Percentiles rank a stretch among this genome's conserved stretches.
phyloP scores from a whole-genome alignment of 2,888 invertebrate genomes.

The Silvanus unidentatus region DNA sequence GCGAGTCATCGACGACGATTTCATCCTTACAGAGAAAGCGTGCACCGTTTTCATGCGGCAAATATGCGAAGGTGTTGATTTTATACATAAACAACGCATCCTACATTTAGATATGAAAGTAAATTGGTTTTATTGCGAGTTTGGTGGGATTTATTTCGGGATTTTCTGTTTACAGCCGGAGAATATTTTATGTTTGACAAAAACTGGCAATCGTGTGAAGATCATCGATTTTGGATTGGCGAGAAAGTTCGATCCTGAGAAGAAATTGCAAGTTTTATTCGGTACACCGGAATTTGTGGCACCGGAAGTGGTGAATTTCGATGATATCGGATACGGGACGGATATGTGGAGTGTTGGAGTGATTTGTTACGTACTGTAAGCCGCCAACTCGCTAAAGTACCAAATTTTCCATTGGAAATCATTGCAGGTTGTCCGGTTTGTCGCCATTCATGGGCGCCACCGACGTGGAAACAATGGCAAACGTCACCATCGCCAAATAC shows the following conservation, averaged over 20 bases:
- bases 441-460: slow-evolving; percentile 99
- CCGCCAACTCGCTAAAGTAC: slow-evolving; percentile 31
- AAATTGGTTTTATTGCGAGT: slow-evolving; percentile 19
- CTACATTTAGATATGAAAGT: slow-evolving; percentile 98
- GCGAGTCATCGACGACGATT: slow-evolving; percentile 96
- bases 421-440: slow-evolving; percentile 77
- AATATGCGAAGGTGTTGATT: slow-evolving; percentile 96
- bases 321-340: slow-evolving; percentile 89
- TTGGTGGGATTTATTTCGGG: neutral
- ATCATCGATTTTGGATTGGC: slow-evolving; percentile 98
- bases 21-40: slow-evolving; percentile 91
- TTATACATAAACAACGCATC: slow-evolving; percentile 92
- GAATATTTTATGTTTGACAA: slow-evolving; percentile 93
- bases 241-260: slow-evolving; percentile 82
- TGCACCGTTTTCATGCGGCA: slow-evolving; percentile 96
- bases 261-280: slow-evolving; percentile 88
- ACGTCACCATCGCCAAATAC: slow-evolving; percentile 93
- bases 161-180: slow-evolving; percentile 69
- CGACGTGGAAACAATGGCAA: slow-evolving; percentile 97
- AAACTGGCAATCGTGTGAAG: slow-evolving; percentile 96
- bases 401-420: neutral
- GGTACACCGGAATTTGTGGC: slow-evolving; percentile 99
- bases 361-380: slow-evolving; percentile 97
- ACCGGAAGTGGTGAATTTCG: slow-evolving; percentile 98
- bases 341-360: slow-evolving; percentile 99